These are phyloP conservation scores for Pseudomyrmex gracilis DNA, from an alignment of 1,140 invertebrate species.

Conservation along the genomic window DNA sequence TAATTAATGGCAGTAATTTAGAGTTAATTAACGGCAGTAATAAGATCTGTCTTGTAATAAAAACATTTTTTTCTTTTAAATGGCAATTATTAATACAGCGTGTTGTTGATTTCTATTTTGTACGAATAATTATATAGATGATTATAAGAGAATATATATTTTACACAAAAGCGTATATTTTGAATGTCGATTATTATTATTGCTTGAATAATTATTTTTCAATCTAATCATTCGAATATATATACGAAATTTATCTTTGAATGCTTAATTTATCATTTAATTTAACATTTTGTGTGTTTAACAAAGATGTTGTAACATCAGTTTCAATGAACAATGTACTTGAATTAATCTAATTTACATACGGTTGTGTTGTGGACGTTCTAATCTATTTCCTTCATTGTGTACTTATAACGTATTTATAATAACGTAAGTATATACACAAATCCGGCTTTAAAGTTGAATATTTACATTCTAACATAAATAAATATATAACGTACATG, in stretches of 20 bases:
- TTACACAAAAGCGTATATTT: slow-evolving; percentile 2
- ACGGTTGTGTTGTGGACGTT: slow-evolving; percentile 1
- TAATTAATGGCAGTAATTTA: slow-evolving; percentile 4
- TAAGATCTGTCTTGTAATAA: background rate
- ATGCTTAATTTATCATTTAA: background rate
- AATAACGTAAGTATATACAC: slow-evolving; percentile 43
- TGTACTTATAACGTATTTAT: slow-evolving; percentile 39
- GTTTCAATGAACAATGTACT: slow-evolving; percentile 4
- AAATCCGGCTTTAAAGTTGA: slow-evolving; percentile 9
- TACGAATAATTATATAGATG: slow-evolving; percentile 4
- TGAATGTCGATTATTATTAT: slow-evolving; percentile 36
- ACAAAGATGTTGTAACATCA: background rate
- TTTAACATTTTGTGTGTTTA: background rate
- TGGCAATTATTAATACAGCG: background rate
- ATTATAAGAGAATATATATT: slow-evolving; percentile 1
- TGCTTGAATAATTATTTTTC: background rate
- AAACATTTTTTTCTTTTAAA: slow-evolving; percentile 16
- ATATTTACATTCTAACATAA: slow-evolving; percentile 65
- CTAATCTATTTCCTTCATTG: slow-evolving; percentile 3
- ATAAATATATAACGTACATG: slow-evolving; percentile 70
- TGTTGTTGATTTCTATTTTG: slow-evolving; percentile 30
- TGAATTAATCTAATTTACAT: background rate
- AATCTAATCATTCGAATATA: slow-evolving; percentile 5
- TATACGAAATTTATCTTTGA: slow-evolving; percentile 6
- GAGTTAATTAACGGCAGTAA: background rate